Evolutionary conservation across 2,888 invertebrate genomes (phyloP), one percentile per base, ranked within the genome.

Genomic region (Drosophila anomelani): DNA sequence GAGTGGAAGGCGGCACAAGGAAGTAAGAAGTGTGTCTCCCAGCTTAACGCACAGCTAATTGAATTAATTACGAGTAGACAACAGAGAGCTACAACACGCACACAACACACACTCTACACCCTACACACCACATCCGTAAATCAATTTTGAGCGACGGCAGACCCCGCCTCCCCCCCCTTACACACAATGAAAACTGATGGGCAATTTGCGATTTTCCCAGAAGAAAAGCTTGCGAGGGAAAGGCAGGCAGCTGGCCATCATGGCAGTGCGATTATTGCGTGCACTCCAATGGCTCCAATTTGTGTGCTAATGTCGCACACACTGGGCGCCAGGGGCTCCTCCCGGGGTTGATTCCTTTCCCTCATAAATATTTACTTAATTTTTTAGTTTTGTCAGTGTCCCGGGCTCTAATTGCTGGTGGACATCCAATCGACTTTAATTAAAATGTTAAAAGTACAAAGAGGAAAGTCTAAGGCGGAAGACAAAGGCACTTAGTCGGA

Each of bases 131-230:
- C 54, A 68, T 70, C 78, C 88, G 84, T 83, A 85, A 88, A 83
- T 88, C 86, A 83, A 88, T 83, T 88, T 77, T 38, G 53, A 73
- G 73, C 78, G 86, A 83, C 83, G 67, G 46, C 55, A 67, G 63
- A 76, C 34, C 32, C 51, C 23, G 15, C 6, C 51, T 63, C 72
- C 70, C 66, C 75, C 68, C 75, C 75, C 77, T 81, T 87, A 77
- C 85, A 79, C 46, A 86, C 88, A 84, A 88, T 88, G 86, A 77
- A 86, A 83, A 77, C 84, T 76, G 84, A 85, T 80, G 74, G 71
- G 76, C 81, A 88, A 88, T 82, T 68, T 85, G 86, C 86, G 41
- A 80, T 79, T 88, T 88, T 88, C 86, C 86, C 88, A 88, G 80
- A 78, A 81, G 74, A 71, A 70, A 70, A 55, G 26, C 47, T n/a